These are phyloP conservation scores for Trichonephila clavata DNA, from an alignment of 1,140 invertebrate species.

Conservation along the genomic window DNA sequence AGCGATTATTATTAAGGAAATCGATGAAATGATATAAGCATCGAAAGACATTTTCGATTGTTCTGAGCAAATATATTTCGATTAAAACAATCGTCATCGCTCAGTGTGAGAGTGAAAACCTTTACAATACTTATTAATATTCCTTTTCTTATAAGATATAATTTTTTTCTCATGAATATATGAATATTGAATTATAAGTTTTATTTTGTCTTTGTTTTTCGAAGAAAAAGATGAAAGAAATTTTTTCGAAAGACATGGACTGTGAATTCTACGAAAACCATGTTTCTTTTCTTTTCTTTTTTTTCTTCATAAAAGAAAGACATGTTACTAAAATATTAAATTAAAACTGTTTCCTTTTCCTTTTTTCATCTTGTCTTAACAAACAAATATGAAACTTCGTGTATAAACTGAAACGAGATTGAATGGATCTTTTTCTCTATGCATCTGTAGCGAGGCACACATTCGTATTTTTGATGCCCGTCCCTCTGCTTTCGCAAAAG, in stretches of 20 bases:
- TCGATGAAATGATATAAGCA: neutral
- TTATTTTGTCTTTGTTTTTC: constrained; percentile 12
- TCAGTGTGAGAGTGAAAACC: neutral
- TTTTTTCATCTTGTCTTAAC: neutral
- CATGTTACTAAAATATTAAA: constrained; percentile 52
- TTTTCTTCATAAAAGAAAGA: neutral
- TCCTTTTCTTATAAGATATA: neutral
- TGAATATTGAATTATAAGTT: constrained; percentile 47
- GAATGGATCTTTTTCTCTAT: neutral
- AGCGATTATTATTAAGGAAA: neutral
- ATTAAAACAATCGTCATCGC: neutral
- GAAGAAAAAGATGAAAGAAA: neutral
- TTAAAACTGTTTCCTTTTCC: neutral
- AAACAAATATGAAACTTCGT: constrained; percentile 35
- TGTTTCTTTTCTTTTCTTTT: neutral
- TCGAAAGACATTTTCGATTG: neutral
- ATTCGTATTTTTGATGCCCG: constrained; percentile 8
- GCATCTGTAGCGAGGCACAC: neutral
- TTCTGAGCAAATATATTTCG: neutral
- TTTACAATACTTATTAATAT: constrained; percentile 6
- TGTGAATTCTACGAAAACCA: neutral
- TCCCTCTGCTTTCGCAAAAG: neutral
- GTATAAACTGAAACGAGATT: neutral
- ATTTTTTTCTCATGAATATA: constrained; percentile 45
- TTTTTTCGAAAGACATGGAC: neutral